phyloP scores from a whole-genome alignment of 1,140 invertebrate genomes.

The Caerostris darwini region DNA sequence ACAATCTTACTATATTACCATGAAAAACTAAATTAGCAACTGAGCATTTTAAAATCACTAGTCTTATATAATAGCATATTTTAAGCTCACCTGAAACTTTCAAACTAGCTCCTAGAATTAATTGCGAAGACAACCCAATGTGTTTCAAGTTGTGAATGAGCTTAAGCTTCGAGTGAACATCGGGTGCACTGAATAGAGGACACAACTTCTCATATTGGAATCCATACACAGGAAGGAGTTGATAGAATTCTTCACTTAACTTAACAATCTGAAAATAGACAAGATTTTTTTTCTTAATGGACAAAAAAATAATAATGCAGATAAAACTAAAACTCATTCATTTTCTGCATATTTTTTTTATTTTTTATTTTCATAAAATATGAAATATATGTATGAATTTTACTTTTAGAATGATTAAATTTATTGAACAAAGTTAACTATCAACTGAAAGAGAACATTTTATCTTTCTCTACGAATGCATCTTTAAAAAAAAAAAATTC shows the following conservation, averaged over 20 bases:
- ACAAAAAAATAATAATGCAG: too few relatives aligned
- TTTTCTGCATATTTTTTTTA: too few relatives aligned
- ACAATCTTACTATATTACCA: neutral
- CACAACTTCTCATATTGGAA: conserved; percentile 82
- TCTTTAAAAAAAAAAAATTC: too few relatives aligned
- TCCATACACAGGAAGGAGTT: conserved; percentile 82
- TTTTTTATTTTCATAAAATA: too few relatives aligned
- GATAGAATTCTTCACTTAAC: conserved; percentile 83
- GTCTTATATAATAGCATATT: neutral
- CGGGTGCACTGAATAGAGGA: conserved; percentile 80
- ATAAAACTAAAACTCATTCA: too few relatives aligned
- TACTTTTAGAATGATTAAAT: too few relatives aligned
- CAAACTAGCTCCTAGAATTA: conserved; percentile 82
- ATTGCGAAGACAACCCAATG: conserved; percentile 81
- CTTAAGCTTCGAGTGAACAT: conserved; percentile 80
- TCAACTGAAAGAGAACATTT: too few relatives aligned
- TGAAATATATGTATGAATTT: too few relatives aligned
- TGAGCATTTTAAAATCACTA: neutral
- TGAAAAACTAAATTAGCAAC: neutral
- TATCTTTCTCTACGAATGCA: too few relatives aligned
- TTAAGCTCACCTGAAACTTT: conserved; percentile 79
- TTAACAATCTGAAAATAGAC: conserved; percentile 81
- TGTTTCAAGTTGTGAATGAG: conserved; percentile 82
- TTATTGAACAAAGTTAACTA: too few relatives aligned
- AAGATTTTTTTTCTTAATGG: too few relatives aligned